Conservation (phyloP, 2,797 vertebrate genomes). For the Tinamus major region DNA sequence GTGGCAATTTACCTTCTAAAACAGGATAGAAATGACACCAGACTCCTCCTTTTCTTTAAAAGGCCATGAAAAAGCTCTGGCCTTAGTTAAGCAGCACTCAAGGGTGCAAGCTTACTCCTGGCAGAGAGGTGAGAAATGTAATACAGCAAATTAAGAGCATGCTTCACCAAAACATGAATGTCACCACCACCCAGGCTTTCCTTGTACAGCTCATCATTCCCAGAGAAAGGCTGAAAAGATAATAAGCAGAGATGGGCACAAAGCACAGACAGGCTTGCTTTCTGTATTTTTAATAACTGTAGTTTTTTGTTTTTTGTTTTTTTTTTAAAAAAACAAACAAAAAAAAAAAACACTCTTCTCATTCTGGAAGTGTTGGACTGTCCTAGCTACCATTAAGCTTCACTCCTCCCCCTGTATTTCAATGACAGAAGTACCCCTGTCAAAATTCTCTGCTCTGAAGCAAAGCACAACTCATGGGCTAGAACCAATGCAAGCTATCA, state of each 20-base stretch:
- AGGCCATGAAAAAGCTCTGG: neutral
- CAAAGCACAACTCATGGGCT: neutral
- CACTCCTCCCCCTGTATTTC: neutral
- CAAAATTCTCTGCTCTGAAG: neutral
- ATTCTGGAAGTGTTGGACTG: neutral
- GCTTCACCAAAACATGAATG: neutral
- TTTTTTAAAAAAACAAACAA: no score
- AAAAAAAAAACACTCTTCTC: neutral
- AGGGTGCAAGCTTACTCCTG: accelerated
- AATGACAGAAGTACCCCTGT: neutral
- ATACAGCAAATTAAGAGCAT: accelerated
- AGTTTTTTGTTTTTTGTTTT: no score
- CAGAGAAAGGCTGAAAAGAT: neutral
- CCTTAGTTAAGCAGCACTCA: neutral
- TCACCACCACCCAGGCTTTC: neutral
- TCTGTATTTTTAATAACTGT: neutral
- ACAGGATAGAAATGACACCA: neutral
- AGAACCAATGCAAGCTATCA: neutral
- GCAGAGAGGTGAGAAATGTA: neutral
- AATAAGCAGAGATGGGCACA: neutral
- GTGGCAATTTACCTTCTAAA: neutral
- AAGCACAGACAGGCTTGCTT: neutral
- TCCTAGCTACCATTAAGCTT: neutral
- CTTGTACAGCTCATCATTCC: neutral
- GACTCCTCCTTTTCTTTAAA: neutral